These are phyloP conservation scores for Synergus laeviventris DNA, from an alignment of 2,888 invertebrate genomes.

Conservation along the genomic window DNA sequence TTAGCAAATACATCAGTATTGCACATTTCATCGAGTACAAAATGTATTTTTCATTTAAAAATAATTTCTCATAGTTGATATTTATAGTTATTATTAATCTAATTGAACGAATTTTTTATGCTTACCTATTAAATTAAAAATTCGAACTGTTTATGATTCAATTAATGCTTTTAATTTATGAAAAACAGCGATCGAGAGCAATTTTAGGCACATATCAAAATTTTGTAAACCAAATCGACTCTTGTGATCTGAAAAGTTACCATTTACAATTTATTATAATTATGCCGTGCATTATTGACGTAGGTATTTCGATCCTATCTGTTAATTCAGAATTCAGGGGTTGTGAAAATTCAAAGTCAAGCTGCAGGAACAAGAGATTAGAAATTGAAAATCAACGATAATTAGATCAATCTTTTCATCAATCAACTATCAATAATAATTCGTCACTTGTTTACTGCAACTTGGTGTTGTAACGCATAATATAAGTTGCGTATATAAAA, in stretches of 20 bases:
- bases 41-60: slow-evolving; percentile 35
- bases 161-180: slow-evolving; percentile 25
- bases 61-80: not conserved
- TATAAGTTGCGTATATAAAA: slow-evolving; percentile 49
- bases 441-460: slow-evolving; percentile 44
- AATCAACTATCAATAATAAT: not conserved
- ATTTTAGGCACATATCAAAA: slow-evolving; percentile 31
- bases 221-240: slow-evolving; percentile 26
- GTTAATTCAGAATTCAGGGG: slow-evolving; percentile 30
- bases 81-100: not conserved
- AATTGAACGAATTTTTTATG: not conserved
- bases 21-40: slow-evolving; percentile 32
- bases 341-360: slow-evolving; percentile 31
- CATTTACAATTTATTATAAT: slow-evolving; percentile 17
- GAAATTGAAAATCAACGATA: slow-evolving; percentile 3
- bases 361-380: slow-evolving; percentile 32
- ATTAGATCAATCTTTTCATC: not conserved
- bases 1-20: slow-evolving; percentile 29
- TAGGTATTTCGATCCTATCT: not conserved
- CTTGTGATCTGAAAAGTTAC: slow-evolving; percentile 29
- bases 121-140: not conserved
- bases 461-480: slow-evolving; percentile 46
- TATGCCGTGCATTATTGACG: slow-evolving; percentile 35
- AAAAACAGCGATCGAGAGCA: slow-evolving; percentile 7
- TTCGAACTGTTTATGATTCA: slow-evolving; percentile 42